Conservation (phyloP, 2,797 vertebrate genomes). For the Lagorchestes hirsutus region DNA sequence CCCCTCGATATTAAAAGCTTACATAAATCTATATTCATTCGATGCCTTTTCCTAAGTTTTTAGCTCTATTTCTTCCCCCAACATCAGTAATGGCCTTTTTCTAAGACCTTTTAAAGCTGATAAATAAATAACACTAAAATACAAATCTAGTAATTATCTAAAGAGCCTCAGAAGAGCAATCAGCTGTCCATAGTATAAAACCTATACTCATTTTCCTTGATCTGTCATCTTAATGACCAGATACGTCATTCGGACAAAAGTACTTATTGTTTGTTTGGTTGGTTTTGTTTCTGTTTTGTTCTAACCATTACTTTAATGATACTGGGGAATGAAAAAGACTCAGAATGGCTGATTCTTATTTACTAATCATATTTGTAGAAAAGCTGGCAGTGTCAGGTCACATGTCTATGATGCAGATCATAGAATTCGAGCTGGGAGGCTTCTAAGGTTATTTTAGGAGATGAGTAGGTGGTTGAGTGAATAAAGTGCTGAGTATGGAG, state of each 20-base stretch:
- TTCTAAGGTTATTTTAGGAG: background rate
- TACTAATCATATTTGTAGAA: background rate
- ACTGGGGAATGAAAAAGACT: background rate
- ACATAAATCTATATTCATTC: conserved; percentile 17
- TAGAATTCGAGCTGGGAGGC: background rate
- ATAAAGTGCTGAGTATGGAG: background rate
- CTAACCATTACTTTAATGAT: background rate
- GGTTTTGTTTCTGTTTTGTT: too few relatives aligned
- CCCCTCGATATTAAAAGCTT: background rate
- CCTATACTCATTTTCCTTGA: too few relatives aligned
- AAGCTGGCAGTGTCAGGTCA: background rate
- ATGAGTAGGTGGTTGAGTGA: background rate
- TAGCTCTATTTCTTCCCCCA: background rate
- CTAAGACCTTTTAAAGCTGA: background rate
- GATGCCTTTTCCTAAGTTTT: background rate
- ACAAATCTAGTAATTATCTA: background rate
- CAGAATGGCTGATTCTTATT: background rate
- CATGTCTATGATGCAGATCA: background rate
- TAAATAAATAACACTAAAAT: background rate
- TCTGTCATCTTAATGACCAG: too few relatives aligned
- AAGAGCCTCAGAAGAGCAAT: background rate
- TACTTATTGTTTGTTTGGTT: background rate
- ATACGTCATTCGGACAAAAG: background rate
- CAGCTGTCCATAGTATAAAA: background rate
- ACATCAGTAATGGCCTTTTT: background rate